Evolutionary conservation across 2,888 invertebrate genomes (phyloP).

Genomic region (Meandrusa payeni): DNA sequence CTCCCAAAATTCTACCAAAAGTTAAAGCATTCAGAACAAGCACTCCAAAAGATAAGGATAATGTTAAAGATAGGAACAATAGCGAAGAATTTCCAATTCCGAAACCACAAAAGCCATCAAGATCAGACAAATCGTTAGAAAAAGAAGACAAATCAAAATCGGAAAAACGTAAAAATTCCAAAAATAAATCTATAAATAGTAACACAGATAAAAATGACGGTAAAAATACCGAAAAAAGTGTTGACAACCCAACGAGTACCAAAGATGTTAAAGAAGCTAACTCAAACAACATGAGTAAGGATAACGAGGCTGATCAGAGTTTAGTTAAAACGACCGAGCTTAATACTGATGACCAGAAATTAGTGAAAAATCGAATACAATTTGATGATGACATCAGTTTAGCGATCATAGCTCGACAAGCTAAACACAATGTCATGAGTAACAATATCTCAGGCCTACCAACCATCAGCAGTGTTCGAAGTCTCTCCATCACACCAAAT

Average conservation of each 20-base stretch:
- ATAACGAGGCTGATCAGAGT: slow-evolving; percentile 26
- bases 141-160: slow-evolving; percentile 38
- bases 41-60: slow-evolving; percentile 31
- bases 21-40: slow-evolving; percentile 30
- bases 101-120: slow-evolving; percentile 26
- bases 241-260: slow-evolving; percentile 28
- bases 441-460: slow-evolving; percentile 43
- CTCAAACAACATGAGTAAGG: slow-evolving; percentile 31
- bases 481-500: slow-evolving; percentile 45
- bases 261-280: slow-evolving; percentile 36
- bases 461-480: slow-evolving; percentile 59
- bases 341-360: slow-evolving; percentile 32
- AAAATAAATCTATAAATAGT: slow-evolving; percentile 44
- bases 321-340: slow-evolving; percentile 17
- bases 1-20: slow-evolving; percentile 32
- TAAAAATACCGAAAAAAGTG: neutral
- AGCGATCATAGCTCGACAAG: slow-evolving; percentile 47
- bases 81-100: slow-evolving; percentile 24
- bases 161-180: slow-evolving; percentile 46
- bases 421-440: slow-evolving; percentile 29
- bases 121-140: slow-evolving; percentile 30
- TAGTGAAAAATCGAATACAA: slow-evolving; percentile 41
- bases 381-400: slow-evolving; percentile 58
- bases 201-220: slow-evolving; percentile 28
- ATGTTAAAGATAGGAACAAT: slow-evolving; percentile 14